Conservation (phyloP, 2,888 invertebrate genomes). For the Geophilus truncorum region DNA sequence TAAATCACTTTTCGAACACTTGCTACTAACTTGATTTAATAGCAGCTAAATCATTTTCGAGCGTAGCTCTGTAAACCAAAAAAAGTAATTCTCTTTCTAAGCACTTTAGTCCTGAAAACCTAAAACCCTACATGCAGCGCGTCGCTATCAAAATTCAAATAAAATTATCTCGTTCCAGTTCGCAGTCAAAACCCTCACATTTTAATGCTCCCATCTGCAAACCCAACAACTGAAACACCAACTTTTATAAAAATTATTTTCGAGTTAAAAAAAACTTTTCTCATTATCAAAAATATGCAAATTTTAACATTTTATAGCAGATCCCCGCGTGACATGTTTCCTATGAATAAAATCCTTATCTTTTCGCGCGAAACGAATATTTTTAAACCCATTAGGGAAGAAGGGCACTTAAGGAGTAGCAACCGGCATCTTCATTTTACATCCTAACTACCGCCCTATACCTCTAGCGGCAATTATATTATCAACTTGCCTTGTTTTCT, state of each 20-base stretch:
- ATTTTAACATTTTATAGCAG: background rate
- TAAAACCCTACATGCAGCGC: no score
- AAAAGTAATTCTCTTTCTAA: no score
- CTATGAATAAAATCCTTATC: slow-evolving; percentile 21
- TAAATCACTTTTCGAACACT: no score
- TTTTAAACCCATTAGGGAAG: slow-evolving; percentile 15
- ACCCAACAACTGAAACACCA: background rate
- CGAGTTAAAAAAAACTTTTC: background rate
- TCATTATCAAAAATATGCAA: slow-evolving; percentile 5
- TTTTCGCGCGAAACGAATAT: background rate
- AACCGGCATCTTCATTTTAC: background rate
- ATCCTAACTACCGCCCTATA: background rate
- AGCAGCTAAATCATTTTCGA: no score
- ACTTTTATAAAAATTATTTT: background rate
- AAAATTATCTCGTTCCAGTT: no score
- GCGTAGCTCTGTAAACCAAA: no score
- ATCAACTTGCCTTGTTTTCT: background rate
- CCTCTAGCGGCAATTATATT: slow-evolving; percentile 2
- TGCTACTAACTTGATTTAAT: no score
- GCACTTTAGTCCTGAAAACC: no score
- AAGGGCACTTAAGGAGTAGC: background rate
- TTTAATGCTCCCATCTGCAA: background rate
- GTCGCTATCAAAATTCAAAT: no score
- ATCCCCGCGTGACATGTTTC: slow-evolving; percentile 14
- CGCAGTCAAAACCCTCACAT: background rate